Percentiles rank a stretch among this genome's conserved stretches.
These are phyloP conservation scores for Hyphantria cunea DNA, from an alignment of 1,140 invertebrate species.

Conservation along the genomic window DNA sequence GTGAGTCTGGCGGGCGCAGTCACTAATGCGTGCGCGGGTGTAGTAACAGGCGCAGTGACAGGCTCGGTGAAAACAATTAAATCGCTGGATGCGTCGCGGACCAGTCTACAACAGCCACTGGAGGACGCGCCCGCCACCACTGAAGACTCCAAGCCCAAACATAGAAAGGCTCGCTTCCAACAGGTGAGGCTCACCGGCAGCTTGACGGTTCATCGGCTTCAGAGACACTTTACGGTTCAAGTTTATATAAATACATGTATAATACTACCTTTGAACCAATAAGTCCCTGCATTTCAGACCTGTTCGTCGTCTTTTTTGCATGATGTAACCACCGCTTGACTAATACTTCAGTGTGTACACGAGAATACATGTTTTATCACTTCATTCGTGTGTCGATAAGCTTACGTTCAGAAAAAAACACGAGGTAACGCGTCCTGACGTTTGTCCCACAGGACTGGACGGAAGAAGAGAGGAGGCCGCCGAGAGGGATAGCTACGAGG, in stretches of 20 bases:
- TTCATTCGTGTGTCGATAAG: conserved; percentile 8
- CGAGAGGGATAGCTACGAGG: conserved; percentile 79
- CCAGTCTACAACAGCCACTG: conserved; percentile 46
- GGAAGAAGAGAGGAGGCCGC: conserved; percentile 78
- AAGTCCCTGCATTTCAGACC: not conserved
- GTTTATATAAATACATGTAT: conserved; percentile 1
- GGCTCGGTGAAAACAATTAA: conserved; percentile 32
- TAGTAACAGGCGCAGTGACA: conserved; percentile 36
- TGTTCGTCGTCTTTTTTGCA: conserved; percentile 26
- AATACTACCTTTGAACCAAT: not conserved
- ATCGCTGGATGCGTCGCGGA: conserved; percentile 53
- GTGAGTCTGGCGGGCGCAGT: conserved; percentile 54
- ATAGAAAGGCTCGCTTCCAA: conserved; percentile 93
- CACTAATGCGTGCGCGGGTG: conserved; percentile 20
- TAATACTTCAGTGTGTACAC: conserved; percentile 8
- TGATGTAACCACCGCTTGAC: conserved; percentile 20
- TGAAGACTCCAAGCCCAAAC: conserved; percentile 85
- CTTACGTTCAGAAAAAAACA: conserved; percentile 1
- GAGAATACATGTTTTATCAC: conserved; percentile 13
- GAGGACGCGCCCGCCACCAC: conserved; percentile 74
- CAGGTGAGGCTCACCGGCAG: conserved; percentile 81
- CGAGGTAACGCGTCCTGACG: conserved; percentile 15
- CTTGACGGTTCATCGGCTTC: conserved; percentile 7
- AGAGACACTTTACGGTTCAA: conserved; percentile 9
- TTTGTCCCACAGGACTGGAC: conserved; percentile 69